Conservation (phyloP, 2,113 vertebrate species). For the Semicossyphus pulcher region DNA sequence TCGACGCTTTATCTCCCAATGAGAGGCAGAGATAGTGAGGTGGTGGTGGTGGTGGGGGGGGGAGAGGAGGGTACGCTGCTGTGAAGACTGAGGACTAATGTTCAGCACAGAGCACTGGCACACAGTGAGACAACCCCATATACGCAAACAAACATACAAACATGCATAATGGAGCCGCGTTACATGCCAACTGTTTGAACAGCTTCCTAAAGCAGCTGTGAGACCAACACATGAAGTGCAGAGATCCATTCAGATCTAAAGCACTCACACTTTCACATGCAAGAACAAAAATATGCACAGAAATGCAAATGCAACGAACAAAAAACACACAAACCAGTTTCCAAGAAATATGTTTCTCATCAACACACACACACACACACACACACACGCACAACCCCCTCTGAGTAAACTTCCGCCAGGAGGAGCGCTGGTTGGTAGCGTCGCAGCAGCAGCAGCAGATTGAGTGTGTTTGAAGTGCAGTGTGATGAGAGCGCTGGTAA, state of each 20-base stretch:
- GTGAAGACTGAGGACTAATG: slow-evolving; percentile 56
- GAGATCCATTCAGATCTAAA: slow-evolving; percentile 45
- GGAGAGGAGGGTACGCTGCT: slow-evolving; percentile 52
- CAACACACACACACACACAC: slow-evolving; percentile 23
- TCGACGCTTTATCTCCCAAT: slow-evolving; percentile 81
- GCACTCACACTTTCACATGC: slow-evolving; percentile 47
- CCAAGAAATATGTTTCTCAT: slow-evolving; percentile 51
- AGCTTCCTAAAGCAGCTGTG: slow-evolving; percentile 69
- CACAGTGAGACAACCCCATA: slow-evolving; percentile 54
- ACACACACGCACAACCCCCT: slow-evolving; percentile 50
- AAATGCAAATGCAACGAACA: slow-evolving; percentile 52
- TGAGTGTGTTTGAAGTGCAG: slow-evolving; percentile 76
- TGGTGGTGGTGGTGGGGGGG: not conserved
- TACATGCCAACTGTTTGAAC: slow-evolving; percentile 67
- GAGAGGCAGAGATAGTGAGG: slow-evolving; percentile 57
- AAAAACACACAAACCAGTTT: slow-evolving; percentile 55
- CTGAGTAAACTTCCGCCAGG: slow-evolving; percentile 71
- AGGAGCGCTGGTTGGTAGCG: slow-evolving; percentile 61
- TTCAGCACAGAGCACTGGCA: slow-evolving; percentile 75
- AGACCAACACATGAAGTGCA: slow-evolving; percentile 45
- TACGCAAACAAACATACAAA: slow-evolving; percentile 49
- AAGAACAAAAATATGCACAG: slow-evolving; percentile 50
- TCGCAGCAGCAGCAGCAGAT: slow-evolving; percentile 67
- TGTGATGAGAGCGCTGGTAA: slow-evolving; percentile 81
- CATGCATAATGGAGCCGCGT: slow-evolving; percentile 43